Percentiles rank a stretch among this genome's conserved stretches.
Evolutionary conservation across 2,888 invertebrate species (phyloP).

Genomic region (Hermaeophaga mercurialis): DNA sequence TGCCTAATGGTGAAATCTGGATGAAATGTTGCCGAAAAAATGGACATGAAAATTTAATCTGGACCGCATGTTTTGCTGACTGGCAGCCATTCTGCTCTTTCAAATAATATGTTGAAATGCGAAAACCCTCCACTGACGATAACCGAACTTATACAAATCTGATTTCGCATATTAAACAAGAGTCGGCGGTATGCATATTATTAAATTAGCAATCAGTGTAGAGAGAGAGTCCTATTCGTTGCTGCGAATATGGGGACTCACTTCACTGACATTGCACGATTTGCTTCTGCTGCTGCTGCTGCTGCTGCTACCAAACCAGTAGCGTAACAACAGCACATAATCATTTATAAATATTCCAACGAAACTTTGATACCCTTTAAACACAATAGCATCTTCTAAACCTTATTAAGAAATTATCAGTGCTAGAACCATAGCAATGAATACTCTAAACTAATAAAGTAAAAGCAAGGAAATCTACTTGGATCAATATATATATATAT

Average conservation of each 20-base stretch:
- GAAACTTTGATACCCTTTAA: no score
- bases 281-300: no score
- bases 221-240: conserved; percentile 32
- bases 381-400: no score
- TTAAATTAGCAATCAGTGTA: conserved; percentile 57
- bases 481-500: no score
- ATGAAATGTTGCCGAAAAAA: conserved; percentile 23
- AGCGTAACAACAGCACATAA: no score
- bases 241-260: conserved; percentile 6
- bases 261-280: conserved; percentile 3
- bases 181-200: conserved; percentile 57
- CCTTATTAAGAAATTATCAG: no score
- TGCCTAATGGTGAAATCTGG: conserved; percentile 22
- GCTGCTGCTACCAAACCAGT: no score
- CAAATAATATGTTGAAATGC: conserved; percentile 35
- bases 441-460: no score
- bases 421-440: no score
- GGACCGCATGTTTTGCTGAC: conserved; percentile 28
- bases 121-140: conserved; percentile 33
- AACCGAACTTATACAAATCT: conserved; percentile 61
- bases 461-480: no score
- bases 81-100: conserved; percentile 20
- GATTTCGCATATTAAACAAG: conserved; percentile 59
- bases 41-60: conserved; percentile 30
- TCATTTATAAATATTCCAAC: no score